Percentiles rank a stretch among this genome's conserved stretches.
These are phyloP conservation scores for Heliangelus exortis DNA, from an alignment of 2,797 vertebrate genomes.

Conservation along the genomic window DNA sequence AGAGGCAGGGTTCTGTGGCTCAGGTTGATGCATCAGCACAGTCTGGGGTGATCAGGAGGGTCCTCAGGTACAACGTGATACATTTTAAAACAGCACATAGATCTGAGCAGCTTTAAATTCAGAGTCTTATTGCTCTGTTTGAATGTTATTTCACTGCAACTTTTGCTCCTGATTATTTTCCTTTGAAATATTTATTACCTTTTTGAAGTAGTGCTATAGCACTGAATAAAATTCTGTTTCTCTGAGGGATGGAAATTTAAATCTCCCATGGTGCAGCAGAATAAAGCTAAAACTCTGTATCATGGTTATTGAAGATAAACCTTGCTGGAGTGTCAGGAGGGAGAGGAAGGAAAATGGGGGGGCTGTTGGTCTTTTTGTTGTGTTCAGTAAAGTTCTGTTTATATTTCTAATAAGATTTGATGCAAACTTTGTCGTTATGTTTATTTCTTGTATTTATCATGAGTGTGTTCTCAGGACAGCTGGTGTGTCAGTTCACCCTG, in stretches of 20 bases:
- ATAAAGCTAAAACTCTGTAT: neutral
- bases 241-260: neutral
- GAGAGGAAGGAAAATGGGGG: neutral
- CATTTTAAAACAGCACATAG: neutral
- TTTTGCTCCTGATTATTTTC: neutral
- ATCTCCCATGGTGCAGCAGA: neutral
- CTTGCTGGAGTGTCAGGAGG: neutral
- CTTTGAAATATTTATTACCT: neutral
- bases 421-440: neutral
- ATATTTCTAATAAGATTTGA: neutral
- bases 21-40: neutral
- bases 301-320: neutral
- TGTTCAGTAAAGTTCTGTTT: neutral
- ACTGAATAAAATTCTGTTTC: neutral
- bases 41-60: neutral
- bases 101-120: neutral
- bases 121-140: neutral
- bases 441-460: neutral
- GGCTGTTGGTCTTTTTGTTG: neutral
- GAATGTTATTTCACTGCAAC: neutral
- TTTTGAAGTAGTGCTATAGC: neutral
- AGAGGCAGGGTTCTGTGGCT: neutral
- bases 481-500: neutral
- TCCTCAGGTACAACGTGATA: neutral
- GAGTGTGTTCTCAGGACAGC: neutral